Conservation (phyloP, 2,888 invertebrate species). For the Pasiphila rectangulata region DNA sequence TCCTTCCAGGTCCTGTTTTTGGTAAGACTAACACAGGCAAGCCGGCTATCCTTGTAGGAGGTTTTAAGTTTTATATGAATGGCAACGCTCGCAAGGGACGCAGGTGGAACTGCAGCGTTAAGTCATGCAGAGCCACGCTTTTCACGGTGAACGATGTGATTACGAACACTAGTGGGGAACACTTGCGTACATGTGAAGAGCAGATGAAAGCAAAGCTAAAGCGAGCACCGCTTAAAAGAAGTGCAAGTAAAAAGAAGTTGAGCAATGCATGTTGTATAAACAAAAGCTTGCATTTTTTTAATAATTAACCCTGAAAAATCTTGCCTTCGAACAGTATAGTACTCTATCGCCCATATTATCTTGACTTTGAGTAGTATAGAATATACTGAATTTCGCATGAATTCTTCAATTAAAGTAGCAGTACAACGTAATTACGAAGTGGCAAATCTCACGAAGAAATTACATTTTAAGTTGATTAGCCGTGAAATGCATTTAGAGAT, state of each 20-base stretch:
- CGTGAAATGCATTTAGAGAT: no score
- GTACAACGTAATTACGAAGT: no score
- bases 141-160: conserved; percentile 47
- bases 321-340: no score
- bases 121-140: conserved; percentile 42
- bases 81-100: neutral
- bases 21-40: conserved; percentile 37
- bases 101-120: conserved; percentile 43
- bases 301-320: no score
- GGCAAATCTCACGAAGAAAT: no score
- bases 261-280: neutral
- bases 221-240: neutral
- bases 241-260: neutral
- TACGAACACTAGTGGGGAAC: conserved; percentile 42
- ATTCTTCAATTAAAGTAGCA: no score
- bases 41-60: conserved; percentile 44
- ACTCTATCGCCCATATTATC: no score
- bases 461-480: no score
- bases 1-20: conserved; percentile 43
- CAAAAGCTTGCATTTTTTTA: neutral
- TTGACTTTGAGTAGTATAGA: no score
- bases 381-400: no score
- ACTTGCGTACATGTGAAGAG: conserved; percentile 27
- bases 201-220: neutral
- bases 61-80: conserved; percentile 37